Percentiles rank a stretch among this genome's conserved stretches.
These are phyloP conservation scores for Macquaria ambigua DNA, from an alignment of 2,113 vertebrate species.

Conservation along the genomic window DNA sequence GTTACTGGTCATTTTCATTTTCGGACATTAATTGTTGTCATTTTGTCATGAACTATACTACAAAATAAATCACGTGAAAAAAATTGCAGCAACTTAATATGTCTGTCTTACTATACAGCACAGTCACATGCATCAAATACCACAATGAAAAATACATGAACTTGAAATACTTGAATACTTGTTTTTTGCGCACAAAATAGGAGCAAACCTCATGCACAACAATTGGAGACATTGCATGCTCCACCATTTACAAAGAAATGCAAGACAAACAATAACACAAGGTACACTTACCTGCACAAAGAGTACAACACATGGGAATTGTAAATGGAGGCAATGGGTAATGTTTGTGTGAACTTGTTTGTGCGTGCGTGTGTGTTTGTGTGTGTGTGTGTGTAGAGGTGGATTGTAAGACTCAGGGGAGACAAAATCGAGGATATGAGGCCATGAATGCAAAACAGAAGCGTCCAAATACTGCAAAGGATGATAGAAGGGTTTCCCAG, in stretches of 20 bases:
- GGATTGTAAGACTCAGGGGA: conserved; percentile 9
- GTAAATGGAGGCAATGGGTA: conserved; percentile 10
- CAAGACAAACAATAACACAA: neutral
- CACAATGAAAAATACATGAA: neutral
- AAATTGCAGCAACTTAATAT: neutral
- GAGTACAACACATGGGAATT: neutral
- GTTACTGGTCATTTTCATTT: neutral
- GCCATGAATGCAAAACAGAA: conserved; percentile 72
- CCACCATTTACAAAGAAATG: neutral
- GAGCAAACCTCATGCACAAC: neutral
- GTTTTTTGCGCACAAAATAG: neutral
- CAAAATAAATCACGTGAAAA: conserved; percentile 4
- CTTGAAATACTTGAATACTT: no score
- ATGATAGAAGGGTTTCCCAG: conserved; percentile 2
- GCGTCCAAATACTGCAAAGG: conserved; percentile 38
- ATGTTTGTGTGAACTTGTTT: conserved; percentile 1
- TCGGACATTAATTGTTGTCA: neutral
- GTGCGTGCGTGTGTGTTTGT: conserved; percentile 5
- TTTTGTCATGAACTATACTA: neutral
- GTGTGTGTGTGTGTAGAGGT: conserved; percentile 5
- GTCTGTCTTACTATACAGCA: neutral
- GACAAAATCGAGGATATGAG: conserved; percentile 59
- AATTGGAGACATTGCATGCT: neutral
- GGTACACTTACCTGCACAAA: neutral
- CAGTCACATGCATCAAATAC: neutral